These are phyloP conservation scores for Micromussa lordhowensis DNA, from an alignment of 92 coral and sea anemone genomes.

Conservation along the genomic window DNA sequence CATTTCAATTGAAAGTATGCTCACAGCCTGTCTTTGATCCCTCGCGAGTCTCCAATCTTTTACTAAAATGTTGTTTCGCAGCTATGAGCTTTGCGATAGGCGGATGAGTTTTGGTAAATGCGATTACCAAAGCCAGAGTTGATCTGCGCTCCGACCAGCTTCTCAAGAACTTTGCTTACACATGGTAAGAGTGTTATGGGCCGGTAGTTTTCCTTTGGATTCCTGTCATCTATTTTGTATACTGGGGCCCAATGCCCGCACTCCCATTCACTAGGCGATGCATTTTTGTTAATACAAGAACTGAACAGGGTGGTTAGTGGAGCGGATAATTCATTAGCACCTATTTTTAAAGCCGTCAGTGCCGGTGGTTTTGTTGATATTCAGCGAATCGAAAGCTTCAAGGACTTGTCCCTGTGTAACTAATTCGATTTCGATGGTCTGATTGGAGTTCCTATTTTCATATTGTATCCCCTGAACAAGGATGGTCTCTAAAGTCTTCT, in stretches of 20 bases:
- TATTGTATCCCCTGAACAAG: too few species aligned
- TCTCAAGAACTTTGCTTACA: conserved; percentile 52
- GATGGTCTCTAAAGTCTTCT: too few species aligned
- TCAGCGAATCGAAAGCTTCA: too few species aligned
- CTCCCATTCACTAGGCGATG: conserved; percentile 65
- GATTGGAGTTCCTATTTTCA: too few species aligned
- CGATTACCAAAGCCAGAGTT: conserved; percentile 30
- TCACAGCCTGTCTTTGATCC: conserved; percentile 24
- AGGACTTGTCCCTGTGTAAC: too few species aligned
- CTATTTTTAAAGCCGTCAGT: too few species aligned
- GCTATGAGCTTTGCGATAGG: conserved; percentile 40
- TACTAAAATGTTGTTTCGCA: conserved; percentile 37
- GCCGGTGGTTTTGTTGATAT: too few species aligned
- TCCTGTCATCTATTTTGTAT: conserved; percentile 53
- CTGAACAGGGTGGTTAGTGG: conserved; percentile 60
- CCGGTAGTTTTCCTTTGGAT: conserved; percentile 44
- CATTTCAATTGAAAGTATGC: conserved; percentile 23
- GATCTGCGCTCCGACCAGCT: conserved; percentile 48
- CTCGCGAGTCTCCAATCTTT: conserved; percentile 43
- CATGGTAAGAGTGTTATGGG: conserved; percentile 36
- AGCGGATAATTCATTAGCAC: conserved; percentile 41
- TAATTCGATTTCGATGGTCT: too few species aligned
- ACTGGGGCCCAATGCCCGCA: conserved; percentile 58
- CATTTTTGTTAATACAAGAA: conserved; percentile 33
- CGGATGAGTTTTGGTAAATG: conserved; percentile 42